These are phyloP conservation scores for Phaonia tiefii DNA, from an alignment of 2,888 invertebrate genomes.

Conservation along the genomic window DNA sequence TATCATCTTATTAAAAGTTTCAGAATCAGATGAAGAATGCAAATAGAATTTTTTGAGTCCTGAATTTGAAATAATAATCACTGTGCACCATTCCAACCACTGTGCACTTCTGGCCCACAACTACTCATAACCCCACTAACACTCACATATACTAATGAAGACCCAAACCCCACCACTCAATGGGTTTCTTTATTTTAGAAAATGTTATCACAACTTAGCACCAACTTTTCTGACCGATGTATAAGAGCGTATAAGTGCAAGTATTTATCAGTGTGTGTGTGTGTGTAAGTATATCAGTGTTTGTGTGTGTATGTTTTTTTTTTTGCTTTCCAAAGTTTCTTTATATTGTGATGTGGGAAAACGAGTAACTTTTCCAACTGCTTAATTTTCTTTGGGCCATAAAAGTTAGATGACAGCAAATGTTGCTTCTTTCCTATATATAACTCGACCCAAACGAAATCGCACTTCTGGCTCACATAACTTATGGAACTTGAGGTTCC, in stretches of 20 bases:
- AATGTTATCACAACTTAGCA: slow-evolving; percentile 8
- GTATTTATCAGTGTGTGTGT: background rate
- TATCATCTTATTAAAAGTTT: too few species aligned
- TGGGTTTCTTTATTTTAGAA: background rate
- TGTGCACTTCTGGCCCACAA: too few species aligned
- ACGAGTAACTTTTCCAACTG: background rate
- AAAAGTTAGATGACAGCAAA: background rate
- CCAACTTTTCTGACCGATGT: background rate
- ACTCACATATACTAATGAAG: too few species aligned
- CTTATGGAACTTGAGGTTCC: too few species aligned
- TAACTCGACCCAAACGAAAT: background rate
- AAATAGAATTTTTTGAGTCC: too few species aligned
- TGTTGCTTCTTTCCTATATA: background rate
- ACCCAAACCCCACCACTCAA: background rate
- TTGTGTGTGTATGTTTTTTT: background rate
- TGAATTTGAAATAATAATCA: too few species aligned
- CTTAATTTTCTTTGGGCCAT: background rate
- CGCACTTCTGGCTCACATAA: too few species aligned
- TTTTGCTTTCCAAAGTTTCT: too few species aligned
- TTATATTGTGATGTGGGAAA: background rate
- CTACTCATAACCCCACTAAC: too few species aligned
- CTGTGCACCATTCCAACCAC: too few species aligned
- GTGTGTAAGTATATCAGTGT: background rate
- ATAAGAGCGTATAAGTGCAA: too few species aligned
- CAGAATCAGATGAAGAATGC: too few species aligned